Evolutionary conservation across 2,113 vertebrate species (phyloP), one percentile per base, ranked within the genome.

Genomic region (Falcunculus frontatus): DNA sequence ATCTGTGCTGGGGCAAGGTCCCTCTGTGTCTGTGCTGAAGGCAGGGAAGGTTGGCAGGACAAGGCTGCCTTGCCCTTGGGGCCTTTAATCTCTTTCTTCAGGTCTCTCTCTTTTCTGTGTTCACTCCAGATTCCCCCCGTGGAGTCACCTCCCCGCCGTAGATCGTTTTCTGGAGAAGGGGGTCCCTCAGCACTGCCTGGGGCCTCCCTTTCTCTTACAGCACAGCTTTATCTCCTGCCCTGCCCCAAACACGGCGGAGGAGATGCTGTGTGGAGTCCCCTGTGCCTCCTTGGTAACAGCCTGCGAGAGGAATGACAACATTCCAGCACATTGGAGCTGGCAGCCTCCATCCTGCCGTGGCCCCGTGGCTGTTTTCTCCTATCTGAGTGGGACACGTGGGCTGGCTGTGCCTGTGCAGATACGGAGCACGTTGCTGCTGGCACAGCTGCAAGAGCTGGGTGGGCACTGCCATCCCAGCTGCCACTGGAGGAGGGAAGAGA

Each of bases 401-500:
- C 69, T 64, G 49, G 4, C 84, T 94, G 82, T n/a, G 89, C 14
- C 4, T 25, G 14, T 84, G 96, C 90, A 84, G 96, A 92, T 93
- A 85, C 17, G 25, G 56, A 96, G 37, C 17, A 1, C 5, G 0
- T 2, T 35, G 84, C 95, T 96, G 69, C 93, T 94, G 95, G 96
- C 93, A 30, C 56, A 27, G 90, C 95, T 81, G 15, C 68, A 10
- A 81, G 91, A 84, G 25, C 79, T 75, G 85, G 76, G 90, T 81
- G 95, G 88, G 90, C 73, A 90, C 47, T 79, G 95, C 93, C 85
- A 87, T 82, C 85, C 87, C 92, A 57, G 90, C 65, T 16, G 8
- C 87, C 85, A 57, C 81, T 41, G 83, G 47, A 83, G 50, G 42
- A 82, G 62, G 44, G 52, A 57, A 47, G 55, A 21, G 87, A 26